phyloP scores from a whole-genome alignment of 2,113 vertebrate genomes.

The Antigone vipio region DNA sequence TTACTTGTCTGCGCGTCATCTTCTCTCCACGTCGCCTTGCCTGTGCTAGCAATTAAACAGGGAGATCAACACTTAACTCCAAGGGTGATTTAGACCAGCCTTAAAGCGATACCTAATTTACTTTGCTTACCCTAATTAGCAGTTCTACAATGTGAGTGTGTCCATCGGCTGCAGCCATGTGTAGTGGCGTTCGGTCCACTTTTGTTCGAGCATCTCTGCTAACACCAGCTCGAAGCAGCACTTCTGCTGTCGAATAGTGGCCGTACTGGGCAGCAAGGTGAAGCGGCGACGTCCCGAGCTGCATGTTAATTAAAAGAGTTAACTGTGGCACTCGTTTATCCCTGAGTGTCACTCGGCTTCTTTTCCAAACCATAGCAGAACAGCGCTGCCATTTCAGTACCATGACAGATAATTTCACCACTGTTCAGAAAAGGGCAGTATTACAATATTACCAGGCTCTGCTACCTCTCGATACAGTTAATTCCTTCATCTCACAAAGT shows the following conservation, averaged over 20 bases:
- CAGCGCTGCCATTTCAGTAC: neutral
- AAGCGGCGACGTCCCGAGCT: conserved; percentile 91
- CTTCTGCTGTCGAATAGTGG: conserved; percentile 90
- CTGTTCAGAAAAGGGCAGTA: neutral
- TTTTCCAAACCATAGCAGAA: neutral
- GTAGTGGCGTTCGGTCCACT: conserved; percentile 91
- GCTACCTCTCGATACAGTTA: neutral
- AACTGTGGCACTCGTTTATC: too few species aligned
- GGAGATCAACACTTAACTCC: neutral
- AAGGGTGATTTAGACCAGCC: neutral
- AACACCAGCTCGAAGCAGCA: conserved; percentile 88
- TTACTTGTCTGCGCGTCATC: rapidly evolving
- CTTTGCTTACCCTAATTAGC: conserved; percentile 80
- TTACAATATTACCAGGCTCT: neutral
- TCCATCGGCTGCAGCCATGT: conserved; percentile 90
- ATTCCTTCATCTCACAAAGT: neutral
- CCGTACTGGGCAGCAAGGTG: conserved; percentile 91
- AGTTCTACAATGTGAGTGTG: conserved; percentile 86
- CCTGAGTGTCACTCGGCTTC: neutral
- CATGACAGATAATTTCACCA: rapidly evolving
- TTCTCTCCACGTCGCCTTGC: too few species aligned
- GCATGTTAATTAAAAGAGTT: neutral
- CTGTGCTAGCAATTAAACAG: neutral
- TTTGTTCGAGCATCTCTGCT: conserved; percentile 94
- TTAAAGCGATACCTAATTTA: rapidly evolving